phyloP scores from a whole-genome alignment of 2,113 vertebrate genomes.

The Prietella phreatophila region DNA sequence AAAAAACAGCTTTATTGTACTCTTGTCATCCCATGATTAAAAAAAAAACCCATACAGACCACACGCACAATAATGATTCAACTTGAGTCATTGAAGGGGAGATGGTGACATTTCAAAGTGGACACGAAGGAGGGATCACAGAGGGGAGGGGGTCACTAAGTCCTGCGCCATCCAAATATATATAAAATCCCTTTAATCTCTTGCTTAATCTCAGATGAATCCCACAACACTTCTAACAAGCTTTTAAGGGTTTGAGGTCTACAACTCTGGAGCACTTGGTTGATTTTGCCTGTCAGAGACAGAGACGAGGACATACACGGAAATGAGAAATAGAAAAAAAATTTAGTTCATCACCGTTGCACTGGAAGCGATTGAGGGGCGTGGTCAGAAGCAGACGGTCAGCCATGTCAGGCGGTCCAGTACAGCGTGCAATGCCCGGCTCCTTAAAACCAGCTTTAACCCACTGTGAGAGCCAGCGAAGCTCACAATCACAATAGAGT shows the following conservation, averaged over 20 bases:
- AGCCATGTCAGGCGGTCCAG: constrained; percentile 87
- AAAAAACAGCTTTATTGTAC: neutral
- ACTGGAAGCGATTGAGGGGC: constrained; percentile 89
- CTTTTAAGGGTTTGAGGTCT: constrained; percentile 2
- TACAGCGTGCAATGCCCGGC: constrained; percentile 94
- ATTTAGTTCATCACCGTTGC: constrained; percentile 78
- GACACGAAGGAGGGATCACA: neutral
- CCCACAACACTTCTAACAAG: neutral
- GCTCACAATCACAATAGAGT: constrained; percentile 89
- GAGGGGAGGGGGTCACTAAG: neutral
- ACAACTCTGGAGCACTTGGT: neutral
- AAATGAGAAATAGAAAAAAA: no score
- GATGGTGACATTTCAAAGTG: neutral
- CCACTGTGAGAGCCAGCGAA: constrained; percentile 98
- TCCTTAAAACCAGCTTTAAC: constrained; percentile 96
- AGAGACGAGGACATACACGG: neutral
- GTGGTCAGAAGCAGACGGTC: constrained; percentile 94
- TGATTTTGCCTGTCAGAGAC: neutral
- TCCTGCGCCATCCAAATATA: constrained; percentile 17
- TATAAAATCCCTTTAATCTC: constrained; percentile 29
- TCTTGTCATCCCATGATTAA: neutral
- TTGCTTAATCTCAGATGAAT: neutral
- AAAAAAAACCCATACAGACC: neutral
- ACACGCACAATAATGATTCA: neutral
- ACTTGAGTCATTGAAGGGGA: neutral